A percentile compares a stretch with the other conserved stretches of the same genome.
Evolutionary conservation across 2,113 vertebrate species (phyloP).

Genomic region (Phylloscopus whistleri): DNA sequence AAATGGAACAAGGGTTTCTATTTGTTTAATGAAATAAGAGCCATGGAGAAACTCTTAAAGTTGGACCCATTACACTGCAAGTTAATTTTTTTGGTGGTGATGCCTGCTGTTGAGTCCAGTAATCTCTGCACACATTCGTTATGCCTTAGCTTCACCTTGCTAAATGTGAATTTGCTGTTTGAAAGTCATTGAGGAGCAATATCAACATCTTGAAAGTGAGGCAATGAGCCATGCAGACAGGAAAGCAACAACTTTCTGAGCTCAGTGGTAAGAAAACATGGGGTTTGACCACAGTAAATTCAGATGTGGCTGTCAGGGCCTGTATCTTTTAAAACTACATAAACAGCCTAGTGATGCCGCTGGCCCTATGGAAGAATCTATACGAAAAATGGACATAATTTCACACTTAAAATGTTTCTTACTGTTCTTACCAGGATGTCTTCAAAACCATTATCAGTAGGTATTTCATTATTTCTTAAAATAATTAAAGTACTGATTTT

Average conservation of each 20-base stretch:
- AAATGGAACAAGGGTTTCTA: not conserved
- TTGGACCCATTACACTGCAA: rapidly evolving
- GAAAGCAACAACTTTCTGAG: not conserved
- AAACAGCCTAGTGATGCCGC: not conserved
- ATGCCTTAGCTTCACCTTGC: not conserved
- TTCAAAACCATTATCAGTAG: not conserved
- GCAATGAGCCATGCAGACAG: not conserved
- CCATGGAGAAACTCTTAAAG: not conserved
- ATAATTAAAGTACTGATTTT: not conserved
- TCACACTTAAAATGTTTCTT: not conserved
- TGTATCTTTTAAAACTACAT: not conserved
- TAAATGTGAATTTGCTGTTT: not conserved
- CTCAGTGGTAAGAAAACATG: not conserved
- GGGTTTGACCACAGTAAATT: not conserved
- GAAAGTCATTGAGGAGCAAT: not conserved
- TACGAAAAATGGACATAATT: not conserved
- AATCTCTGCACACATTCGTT: not conserved
- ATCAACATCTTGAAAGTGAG: not conserved
- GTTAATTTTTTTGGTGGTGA: not conserved
- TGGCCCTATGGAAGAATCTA: not conserved
- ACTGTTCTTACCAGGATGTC: not conserved
- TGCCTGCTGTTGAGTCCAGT: not conserved
- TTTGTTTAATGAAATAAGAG: not conserved
- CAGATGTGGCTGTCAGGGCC: not conserved
- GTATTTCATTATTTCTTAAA: not conserved